Evolutionary conservation across 2,113 vertebrate species (phyloP).

Genomic region (Gracilinanus agilis): DNA sequence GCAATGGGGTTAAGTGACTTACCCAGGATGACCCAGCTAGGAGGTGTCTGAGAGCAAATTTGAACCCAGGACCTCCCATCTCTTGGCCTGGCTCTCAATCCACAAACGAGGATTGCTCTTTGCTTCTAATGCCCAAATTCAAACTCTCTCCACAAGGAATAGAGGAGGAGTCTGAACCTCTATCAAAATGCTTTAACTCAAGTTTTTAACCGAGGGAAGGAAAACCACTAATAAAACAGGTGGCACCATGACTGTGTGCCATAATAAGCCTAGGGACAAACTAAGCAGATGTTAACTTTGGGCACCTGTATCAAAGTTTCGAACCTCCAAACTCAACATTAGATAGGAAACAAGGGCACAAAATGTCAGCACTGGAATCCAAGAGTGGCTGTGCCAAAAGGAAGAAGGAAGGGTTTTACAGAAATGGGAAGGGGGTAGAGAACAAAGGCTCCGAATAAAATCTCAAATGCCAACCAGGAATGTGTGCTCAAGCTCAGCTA

Average conservation of each 20-base stretch:
- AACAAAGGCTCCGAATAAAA: constrained; percentile 31
- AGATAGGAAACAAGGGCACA: not conserved
- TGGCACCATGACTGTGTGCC: not conserved
- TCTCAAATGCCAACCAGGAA: not conserved
- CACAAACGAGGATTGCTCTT: too few species aligned
- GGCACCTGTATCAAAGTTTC: constrained; percentile 12
- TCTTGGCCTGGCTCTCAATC: too few species aligned
- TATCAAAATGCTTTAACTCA: not conserved
- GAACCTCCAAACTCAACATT: not conserved
- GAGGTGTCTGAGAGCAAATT: too few species aligned
- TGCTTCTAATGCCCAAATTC: not conserved
- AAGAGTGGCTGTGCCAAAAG: not conserved
- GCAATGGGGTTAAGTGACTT: too few species aligned
- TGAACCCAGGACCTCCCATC: too few species aligned
- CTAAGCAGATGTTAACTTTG: not conserved
- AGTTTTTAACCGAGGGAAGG: not conserved
- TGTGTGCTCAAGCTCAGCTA: not conserved
- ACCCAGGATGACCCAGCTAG: too few species aligned
- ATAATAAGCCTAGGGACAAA: not conserved
- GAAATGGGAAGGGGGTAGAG: not conserved
- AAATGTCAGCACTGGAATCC: not conserved
- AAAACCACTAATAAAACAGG: not conserved
- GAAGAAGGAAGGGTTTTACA: not conserved
- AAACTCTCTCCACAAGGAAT: not conserved
- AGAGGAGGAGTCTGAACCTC: not conserved